Conservation (phyloP, 1,140 invertebrate genomes). For the Ptiloglossa arizonensis region DNA sequence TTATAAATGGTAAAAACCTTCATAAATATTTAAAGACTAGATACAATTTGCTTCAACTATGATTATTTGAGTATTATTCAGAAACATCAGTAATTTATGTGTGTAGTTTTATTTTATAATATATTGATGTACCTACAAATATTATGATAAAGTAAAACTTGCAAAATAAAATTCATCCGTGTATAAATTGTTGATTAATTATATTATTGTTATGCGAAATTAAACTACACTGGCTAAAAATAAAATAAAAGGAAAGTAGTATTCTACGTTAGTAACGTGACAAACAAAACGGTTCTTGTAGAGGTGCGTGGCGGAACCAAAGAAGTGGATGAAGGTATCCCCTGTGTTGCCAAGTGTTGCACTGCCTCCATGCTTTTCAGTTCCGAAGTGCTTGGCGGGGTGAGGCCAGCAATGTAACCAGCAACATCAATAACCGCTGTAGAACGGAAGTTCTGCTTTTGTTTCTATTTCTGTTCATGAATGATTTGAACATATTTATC, state of each 20-base stretch:
- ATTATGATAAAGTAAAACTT: neutral
- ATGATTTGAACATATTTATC: neutral
- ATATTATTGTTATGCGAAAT: neutral
- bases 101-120: too few species aligned
- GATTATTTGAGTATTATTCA: too few species aligned
- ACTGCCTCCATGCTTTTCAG: constrained; percentile 28
- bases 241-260: neutral
- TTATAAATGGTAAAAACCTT: too few species aligned
- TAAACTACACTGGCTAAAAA: neutral
- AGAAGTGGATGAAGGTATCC: constrained; percentile 26
- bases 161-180: neutral
- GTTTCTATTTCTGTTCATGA: neutral
- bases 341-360: constrained; percentile 46
- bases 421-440: neutral
- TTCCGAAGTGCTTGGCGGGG: constrained; percentile 1
- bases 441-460: neutral
- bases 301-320: neutral
- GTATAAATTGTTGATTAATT: neutral
- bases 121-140: too few species aligned
- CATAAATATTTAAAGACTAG: too few species aligned
- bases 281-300: constrained; percentile 4
- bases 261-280: neutral
- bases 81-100: too few species aligned
- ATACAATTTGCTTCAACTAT: too few species aligned
- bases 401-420: neutral